A percentile compares a stretch with the other conserved stretches of the same genome.
phyloP scores from a whole-genome alignment of 2,113 vertebrate species.

The Pluvianellus socialis region DNA sequence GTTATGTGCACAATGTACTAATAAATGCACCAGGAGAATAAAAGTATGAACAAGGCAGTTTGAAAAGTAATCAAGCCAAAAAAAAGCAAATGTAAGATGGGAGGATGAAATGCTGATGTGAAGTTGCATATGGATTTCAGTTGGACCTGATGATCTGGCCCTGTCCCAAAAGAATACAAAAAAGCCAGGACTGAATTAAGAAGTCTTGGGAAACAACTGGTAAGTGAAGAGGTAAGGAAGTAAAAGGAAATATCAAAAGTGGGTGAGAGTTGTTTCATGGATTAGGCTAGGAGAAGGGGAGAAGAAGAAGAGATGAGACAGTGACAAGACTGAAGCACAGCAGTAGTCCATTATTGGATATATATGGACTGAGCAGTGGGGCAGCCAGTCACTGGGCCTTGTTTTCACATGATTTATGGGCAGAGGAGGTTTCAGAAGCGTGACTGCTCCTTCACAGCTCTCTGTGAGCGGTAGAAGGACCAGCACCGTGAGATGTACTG shows the following conservation, averaged over 20 bases:
- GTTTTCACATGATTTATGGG: background rate
- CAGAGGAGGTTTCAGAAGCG: background rate
- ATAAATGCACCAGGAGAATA: slow-evolving; percentile 27
- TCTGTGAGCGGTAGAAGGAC: background rate
- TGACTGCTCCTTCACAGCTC: background rate
- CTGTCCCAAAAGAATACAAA: background rate
- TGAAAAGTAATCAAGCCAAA: slow-evolving; percentile 22
- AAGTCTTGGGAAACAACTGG: background rate
- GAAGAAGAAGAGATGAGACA: background rate
- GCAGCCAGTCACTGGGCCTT: rapidly evolving
- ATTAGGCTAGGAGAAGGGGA: background rate
- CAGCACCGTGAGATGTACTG: background rate
- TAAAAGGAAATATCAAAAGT: background rate
- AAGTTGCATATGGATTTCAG: background rate
- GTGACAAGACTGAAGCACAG: background rate
- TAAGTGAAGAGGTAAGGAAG: background rate
- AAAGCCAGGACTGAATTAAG: background rate
- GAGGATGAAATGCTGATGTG: background rate
- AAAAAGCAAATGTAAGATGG: background rate
- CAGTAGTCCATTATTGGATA: background rate
- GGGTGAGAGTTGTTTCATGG: background rate
- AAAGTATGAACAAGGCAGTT: slow-evolving; percentile 30
- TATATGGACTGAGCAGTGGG: background rate
- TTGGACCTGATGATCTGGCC: background rate
- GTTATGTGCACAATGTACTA: slow-evolving; percentile 51